Conservation (phyloP, 2,113 vertebrate species). For the Pterocles burchelli region DNA sequence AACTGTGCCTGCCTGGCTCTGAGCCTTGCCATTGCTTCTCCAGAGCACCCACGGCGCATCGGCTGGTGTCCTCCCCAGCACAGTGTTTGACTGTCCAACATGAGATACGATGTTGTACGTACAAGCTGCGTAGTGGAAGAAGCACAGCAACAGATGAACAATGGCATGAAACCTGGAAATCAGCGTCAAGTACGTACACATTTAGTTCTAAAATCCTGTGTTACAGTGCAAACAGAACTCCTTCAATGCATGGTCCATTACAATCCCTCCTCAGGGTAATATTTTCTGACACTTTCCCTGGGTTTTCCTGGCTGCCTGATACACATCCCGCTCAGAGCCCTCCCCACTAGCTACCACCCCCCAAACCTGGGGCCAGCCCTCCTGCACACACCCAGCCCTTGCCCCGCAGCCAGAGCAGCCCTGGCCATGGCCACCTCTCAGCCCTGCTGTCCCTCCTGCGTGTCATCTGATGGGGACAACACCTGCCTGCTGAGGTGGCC, state of each 20-base stretch:
- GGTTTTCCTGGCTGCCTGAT: neutral
- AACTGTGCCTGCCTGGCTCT: neutral
- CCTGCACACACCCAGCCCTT: neutral
- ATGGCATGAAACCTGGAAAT: neutral
- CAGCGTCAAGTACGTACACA: fast-evolving
- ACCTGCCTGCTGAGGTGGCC: fast-evolving
- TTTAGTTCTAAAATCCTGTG: neutral
- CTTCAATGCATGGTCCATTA: fast-evolving
- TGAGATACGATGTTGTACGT: neutral
- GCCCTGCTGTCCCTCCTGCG: neutral
- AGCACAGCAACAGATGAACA: fast-evolving
- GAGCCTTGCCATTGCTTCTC: neutral
- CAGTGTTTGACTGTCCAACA: neutral
- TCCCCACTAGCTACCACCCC: neutral
- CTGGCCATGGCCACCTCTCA: fast-evolving
- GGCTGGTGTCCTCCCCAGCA: neutral
- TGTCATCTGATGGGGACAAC: fast-evolving
- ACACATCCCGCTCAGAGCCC: fast-evolving
- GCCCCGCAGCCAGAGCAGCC: fast-evolving
- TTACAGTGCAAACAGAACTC: neutral
- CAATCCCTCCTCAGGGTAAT: neutral
- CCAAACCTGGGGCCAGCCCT: neutral
- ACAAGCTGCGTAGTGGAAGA: neutral
- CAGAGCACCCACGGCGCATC: fast-evolving
- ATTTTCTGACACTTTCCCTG: neutral